Base-by-base conservation (phyloP, 2,888 invertebrate genomes). In the Odontocolon sp. region DNA sequence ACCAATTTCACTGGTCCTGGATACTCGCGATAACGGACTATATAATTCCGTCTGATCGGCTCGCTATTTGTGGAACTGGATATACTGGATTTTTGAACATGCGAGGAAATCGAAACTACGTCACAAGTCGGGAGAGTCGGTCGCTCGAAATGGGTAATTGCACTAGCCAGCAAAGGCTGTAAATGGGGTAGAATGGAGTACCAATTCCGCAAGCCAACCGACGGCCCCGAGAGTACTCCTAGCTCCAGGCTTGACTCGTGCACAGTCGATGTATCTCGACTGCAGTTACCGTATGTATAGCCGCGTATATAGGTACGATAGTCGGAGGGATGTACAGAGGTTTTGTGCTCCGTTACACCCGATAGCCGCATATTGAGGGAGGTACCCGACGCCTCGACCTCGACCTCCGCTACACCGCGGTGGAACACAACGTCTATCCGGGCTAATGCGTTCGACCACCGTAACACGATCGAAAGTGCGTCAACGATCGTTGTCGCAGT, bases 311-410 rank as follows among this genome's bases (percentile, higher is more conserved):
- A 36, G 66, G 59, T 59, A 42, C 38, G 36, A 36, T 57, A 75
- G 75, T 69, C 64, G 9, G 63, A 42, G 74, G 69, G 69, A 69
- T 75, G 64, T 64, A 50, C 57, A 57, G 69, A 64, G 63, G 75
- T 75, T 75, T 75, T 59, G 75, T 56, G 75, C 75, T 69, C 52
- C 57, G 63, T 57, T 64, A 64, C 57, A 64, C 63, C 50, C 42
- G 40, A 33, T 52, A 63, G 63, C 59, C 57, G 50, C 59, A 59
- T 50, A 69, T 36, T n/a, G n/a, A n/a, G n/a, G n/a, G n/a, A n/a
- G n/a, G n/a, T n/a, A n/a, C n/a, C n/a, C 52, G 16, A 47, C 47
- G n/a, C 33, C 54, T 33, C 54, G 54, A 33, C 54, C 28, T 26
- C 71, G 45, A 64, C 31, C 63, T 63, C 56, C 54, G 31, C 31